Evolutionary conservation across 2,888 invertebrate genomes (phyloP).

Genomic region (Oxytorus armatus): DNA sequence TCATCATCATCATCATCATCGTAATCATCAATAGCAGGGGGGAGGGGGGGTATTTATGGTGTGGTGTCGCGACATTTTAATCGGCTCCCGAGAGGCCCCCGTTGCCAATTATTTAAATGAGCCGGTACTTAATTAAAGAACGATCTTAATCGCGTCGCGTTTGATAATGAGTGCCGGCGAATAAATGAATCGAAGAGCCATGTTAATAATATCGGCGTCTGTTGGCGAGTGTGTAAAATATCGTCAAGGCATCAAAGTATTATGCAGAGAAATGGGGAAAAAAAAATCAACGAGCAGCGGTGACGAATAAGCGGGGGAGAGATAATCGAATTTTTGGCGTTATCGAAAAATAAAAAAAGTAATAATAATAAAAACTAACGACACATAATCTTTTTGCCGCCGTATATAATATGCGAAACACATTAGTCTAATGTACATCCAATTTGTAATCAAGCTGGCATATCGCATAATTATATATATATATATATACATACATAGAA

Average conservation of each 20-base stretch:
- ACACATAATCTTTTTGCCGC: constrained; percentile 7
- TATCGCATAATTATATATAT: constrained; percentile 55
- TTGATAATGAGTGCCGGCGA: constrained; percentile 67
- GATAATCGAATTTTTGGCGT: constrained; percentile 36
- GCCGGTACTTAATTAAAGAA: constrained; percentile 69
- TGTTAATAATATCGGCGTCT: constrained; percentile 59
- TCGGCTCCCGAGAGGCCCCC: constrained; percentile 54
- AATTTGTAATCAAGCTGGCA: constrained; percentile 64
- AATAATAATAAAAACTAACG: not conserved
- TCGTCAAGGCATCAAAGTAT: constrained; percentile 10
- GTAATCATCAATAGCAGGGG: constrained; percentile 19
- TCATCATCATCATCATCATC: constrained; percentile 33
- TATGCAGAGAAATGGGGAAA: not conserved
- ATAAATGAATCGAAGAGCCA: constrained; percentile 54
- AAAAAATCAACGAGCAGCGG: constrained; percentile 21
- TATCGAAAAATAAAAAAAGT: constrained; percentile 8
- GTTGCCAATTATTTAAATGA: constrained; percentile 69
- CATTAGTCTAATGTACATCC: constrained; percentile 60
- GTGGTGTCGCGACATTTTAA: constrained; percentile 59
- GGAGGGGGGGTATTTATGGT: constrained; percentile 29
- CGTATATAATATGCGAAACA: constrained; percentile 45
- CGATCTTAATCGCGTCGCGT: constrained; percentile 67
- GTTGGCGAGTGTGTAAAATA: constrained; percentile 45
- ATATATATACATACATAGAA: constrained; percentile 10
- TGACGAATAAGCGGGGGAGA: not conserved